phyloP scores from a whole-genome alignment of 2,888 invertebrate genomes.

The Campoletis raptor region DNA sequence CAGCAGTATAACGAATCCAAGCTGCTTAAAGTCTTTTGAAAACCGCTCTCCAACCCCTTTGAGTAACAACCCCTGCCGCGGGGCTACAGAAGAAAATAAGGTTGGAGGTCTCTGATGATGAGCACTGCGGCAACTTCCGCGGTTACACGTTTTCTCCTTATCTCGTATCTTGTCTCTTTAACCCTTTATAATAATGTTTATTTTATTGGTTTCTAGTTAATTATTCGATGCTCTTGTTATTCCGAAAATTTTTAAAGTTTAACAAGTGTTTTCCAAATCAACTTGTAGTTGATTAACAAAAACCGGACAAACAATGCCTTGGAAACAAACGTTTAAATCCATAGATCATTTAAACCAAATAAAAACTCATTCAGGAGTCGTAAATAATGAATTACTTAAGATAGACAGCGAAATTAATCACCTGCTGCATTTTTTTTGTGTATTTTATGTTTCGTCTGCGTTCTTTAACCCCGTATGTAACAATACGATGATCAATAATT shows the following conservation, averaged over 20 bases:
- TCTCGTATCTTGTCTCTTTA: neutral
- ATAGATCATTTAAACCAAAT: neutral
- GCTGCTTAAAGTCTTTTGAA: conserved; percentile 57
- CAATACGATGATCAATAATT: neutral
- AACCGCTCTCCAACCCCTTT: conserved; percentile 56
- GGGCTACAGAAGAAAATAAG: neutral
- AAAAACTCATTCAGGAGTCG: neutral
- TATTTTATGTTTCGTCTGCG: neutral
- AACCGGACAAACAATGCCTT: neutral
- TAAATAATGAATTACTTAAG: neutral
- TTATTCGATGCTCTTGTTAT: neutral
- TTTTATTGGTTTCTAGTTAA: neutral
- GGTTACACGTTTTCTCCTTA: conserved; percentile 26
- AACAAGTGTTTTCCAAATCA: neutral
- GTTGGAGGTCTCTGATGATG: neutral
- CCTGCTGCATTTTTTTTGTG: neutral
- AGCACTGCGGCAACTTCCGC: conserved; percentile 28
- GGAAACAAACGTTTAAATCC: neutral
- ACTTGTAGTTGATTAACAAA: neutral
- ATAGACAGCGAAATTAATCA: neutral
- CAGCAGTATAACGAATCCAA: conserved; percentile 48
- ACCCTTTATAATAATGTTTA: conserved; percentile 3
- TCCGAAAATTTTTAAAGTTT: neutral
- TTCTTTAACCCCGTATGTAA: neutral
- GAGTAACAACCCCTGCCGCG: conserved; percentile 24